Evolutionary conservation across 2,113 vertebrate species (phyloP).

Genomic region (Erpornis zantholeuca): DNA sequence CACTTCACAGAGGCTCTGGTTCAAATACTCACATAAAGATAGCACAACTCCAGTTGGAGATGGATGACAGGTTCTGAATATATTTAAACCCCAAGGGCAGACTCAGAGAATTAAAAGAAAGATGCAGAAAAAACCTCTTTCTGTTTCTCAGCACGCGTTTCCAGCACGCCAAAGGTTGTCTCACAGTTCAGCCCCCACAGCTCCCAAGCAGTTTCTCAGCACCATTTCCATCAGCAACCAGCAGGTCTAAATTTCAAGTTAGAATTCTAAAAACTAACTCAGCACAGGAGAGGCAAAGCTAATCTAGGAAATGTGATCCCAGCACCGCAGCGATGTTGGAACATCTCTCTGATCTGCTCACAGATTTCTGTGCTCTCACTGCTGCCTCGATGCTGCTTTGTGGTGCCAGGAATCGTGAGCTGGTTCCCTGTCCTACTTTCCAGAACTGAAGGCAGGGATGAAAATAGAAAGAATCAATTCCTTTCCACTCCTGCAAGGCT

Average conservation of each 20-base stretch:
- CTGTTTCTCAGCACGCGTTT: not conserved
- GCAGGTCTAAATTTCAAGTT: not conserved
- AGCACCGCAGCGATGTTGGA: not conserved
- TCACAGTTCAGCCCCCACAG: not conserved
- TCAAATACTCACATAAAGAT: not conserved
- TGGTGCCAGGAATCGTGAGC: slow-evolving; percentile 43
- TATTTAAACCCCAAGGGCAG: not conserved
- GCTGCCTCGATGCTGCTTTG: not conserved
- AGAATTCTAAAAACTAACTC: not conserved
- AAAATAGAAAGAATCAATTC: slow-evolving; percentile 60
- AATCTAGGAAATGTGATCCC: not conserved
- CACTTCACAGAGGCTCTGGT: not conserved
- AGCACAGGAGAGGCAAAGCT: not conserved
- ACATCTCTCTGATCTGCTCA: slow-evolving; percentile 21
- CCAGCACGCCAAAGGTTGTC: not conserved
- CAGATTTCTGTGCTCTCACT: not conserved
- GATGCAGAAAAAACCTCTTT: not conserved
- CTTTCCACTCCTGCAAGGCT: not conserved
- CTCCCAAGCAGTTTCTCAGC: not conserved
- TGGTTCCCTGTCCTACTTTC: slow-evolving; percentile 51
- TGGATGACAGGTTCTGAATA: not conserved
- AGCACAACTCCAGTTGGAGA: not conserved
- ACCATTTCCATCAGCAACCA: not conserved
- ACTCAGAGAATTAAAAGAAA: not conserved
- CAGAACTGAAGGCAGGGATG: not conserved